These are phyloP conservation scores for Spicauda simplicius DNA, from an alignment of 2,888 invertebrate genomes.

Conservation along the genomic window DNA sequence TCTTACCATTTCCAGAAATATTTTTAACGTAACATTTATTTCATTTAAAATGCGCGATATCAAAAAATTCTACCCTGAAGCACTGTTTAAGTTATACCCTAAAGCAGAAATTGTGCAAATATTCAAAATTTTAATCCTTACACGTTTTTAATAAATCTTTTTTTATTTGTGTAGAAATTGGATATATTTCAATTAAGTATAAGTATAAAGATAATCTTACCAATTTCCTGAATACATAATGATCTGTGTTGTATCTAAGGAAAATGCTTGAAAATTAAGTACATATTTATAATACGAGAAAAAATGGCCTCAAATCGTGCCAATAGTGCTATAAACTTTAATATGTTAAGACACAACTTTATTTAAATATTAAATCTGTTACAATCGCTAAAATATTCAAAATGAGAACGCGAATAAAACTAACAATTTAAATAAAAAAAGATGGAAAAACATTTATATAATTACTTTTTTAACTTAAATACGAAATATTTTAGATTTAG, in stretches of 20 bases:
- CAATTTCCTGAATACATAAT: background rate
- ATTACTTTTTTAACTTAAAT: background rate
- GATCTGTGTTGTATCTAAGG: background rate
- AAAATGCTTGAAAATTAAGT: background rate
- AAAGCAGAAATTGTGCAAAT: background rate
- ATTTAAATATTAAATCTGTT: background rate
- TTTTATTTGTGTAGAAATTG: no score
- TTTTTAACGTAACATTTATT: conserved; percentile 4
- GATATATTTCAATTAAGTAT: no score
- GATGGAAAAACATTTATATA: background rate
- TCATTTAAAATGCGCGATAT: background rate
- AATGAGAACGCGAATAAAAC: no score
- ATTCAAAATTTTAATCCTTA: no score
- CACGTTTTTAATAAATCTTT: no score
- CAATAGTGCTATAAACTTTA: background rate
- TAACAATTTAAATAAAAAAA: no score
- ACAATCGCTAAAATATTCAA: no score
- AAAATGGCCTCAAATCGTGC: background rate
- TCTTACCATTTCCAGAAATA: conserved; percentile 4
- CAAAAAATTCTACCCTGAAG: background rate
- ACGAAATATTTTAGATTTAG: background rate
- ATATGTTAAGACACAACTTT: background rate
- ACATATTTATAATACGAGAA: background rate
- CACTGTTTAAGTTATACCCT: background rate
- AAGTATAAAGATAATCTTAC: background rate